Evolutionary conservation across 2,888 invertebrate species (phyloP).

Genomic region (Hyposoter didymator): DNA sequence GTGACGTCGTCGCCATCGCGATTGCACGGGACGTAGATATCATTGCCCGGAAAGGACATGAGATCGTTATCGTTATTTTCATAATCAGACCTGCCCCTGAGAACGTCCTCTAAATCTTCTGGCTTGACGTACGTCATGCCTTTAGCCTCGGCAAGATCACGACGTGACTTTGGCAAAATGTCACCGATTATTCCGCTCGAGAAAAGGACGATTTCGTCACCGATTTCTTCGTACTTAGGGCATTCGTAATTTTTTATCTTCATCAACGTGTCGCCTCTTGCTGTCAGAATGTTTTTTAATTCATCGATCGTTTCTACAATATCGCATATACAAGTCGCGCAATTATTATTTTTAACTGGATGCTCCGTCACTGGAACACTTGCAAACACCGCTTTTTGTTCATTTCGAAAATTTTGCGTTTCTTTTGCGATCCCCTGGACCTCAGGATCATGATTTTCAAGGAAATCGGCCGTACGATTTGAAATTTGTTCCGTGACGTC

Average conservation of each 20-base stretch:
- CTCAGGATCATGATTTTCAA: background rate
- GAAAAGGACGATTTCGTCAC: constrained; percentile 74
- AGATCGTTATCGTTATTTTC: constrained; percentile 68
- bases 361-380: constrained; percentile 22
- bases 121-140: constrained; percentile 75
- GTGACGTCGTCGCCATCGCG: constrained; percentile 74
- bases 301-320: constrained; percentile 69
- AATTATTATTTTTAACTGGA: constrained; percentile 55
- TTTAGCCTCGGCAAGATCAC: constrained; percentile 72
- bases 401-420: constrained; percentile 48
- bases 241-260: constrained; percentile 74
- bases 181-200: constrained; percentile 67
- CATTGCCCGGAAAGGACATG: constrained; percentile 75
- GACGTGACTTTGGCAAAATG: constrained; percentile 67
- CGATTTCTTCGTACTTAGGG: constrained; percentile 73
- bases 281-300: constrained; percentile 67
- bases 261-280: constrained; percentile 68
- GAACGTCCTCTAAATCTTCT: constrained; percentile 72
- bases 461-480: background rate
- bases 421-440: background rate
- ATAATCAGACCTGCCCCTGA: constrained; percentile 65
- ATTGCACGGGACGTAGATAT: constrained; percentile 77
- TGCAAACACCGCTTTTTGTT: constrained; percentile 47
- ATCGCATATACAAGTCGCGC: constrained; percentile 75
- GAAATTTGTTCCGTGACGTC: constrained; percentile 17